Conservation (phyloP, 2,113 vertebrate species). For the Lycaon pictus region DNA sequence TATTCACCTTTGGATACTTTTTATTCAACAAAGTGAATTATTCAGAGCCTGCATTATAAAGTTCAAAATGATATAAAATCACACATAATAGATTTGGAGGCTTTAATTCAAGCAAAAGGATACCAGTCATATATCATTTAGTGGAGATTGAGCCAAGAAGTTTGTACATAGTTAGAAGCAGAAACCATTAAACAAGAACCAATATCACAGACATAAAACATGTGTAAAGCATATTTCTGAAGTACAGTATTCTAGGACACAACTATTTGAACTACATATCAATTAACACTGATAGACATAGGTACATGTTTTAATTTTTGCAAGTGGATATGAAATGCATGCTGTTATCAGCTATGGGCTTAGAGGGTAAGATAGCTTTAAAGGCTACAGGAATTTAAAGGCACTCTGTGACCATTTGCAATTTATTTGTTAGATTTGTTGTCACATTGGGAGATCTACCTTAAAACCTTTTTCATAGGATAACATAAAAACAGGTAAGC, state of each 20-base stretch:
- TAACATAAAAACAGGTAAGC: constrained; percentile 35
- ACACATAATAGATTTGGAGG: constrained; percentile 67
- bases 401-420: background rate
- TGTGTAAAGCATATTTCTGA: background rate
- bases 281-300: constrained; percentile 62
- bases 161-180: constrained; percentile 54
- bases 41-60: constrained; percentile 68
- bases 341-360: constrained; percentile 42
- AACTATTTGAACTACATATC: constrained; percentile 47
- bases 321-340: constrained; percentile 50
- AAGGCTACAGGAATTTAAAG: constrained; percentile 56
- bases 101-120: constrained; percentile 69
- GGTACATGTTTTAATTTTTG: constrained; percentile 62
- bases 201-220: constrained; percentile 37
- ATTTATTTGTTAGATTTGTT: constrained; percentile 23
- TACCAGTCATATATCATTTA: constrained; percentile 43
- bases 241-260: constrained; percentile 8
- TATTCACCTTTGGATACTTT: constrained; percentile 64
- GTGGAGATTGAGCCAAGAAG: constrained; percentile 43
- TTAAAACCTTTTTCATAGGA: background rate
- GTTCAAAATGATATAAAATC: constrained; percentile 67
- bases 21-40: constrained; percentile 72
- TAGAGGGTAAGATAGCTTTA: constrained; percentile 45
- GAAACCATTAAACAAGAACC: constrained; percentile 35
- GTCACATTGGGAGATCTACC: background rate